Evolutionary conservation across 2,113 vertebrate genomes (phyloP), one percentile per base, ranked within the genome.

Genomic region (Aplodontia rufa): DNA sequence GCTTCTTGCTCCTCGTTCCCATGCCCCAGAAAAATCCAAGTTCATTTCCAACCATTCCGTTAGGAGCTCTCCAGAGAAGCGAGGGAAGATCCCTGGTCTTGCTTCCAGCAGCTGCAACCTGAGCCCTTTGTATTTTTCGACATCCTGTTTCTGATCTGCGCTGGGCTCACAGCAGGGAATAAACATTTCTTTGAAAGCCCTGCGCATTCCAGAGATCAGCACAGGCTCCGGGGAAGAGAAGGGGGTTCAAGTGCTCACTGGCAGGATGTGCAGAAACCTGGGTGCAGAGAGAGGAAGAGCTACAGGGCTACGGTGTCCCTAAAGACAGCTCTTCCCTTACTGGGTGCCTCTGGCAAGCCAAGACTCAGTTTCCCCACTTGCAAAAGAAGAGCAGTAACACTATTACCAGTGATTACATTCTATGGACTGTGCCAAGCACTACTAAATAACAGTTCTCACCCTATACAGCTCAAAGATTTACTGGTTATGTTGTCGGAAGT

Each of bases 51-150:
- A 14, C 26, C 40, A 17, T 16, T 49, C 69, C 0, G 0, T 62
- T 69, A 60, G 28, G 14, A 40, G 19, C 68, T 94, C 87, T 79
- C 28, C 14, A 86, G 51, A 85, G 82, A 84, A 87, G 58, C n/a
- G 84, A 81, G 74, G 42, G 68, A 22, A 28, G 78, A 58, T 87
- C 93, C 69, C 75, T 79, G n/a, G 60, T 28, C 87, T 62, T 74
- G 79, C 87, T 89, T 96, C 80, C 83, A 91, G 64, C 55, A 71
- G 74, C 60, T 87, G 92, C 62, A 96, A 91, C 89, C 66, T 49
- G 79, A 97, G 71, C 76, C 55, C 64, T 92, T 94, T 92, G 94
- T 97, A 42, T 45, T 55, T 37, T 60, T 55, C 76, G 64, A 69
- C 80, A 55, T 83, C 68, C 95, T 92, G 95, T 93, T 96, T 96